Evolutionary conservation across 1,140 invertebrate species (phyloP).

Genomic region (Hestina assimilis): DNA sequence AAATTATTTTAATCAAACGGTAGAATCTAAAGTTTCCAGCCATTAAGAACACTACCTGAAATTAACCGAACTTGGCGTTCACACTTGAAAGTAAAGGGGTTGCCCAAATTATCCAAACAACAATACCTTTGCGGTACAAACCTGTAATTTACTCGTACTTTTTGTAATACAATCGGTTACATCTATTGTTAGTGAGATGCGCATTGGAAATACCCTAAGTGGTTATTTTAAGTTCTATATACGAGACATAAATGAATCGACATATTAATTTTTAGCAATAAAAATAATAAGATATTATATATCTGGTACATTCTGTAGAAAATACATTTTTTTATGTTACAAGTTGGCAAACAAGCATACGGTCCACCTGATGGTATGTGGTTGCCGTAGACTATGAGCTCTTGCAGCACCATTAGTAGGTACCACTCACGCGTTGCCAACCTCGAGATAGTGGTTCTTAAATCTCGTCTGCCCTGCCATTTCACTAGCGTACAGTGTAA

Average conservation of each 20-base stretch:
- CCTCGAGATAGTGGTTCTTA: too few species aligned
- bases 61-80: conserved; percentile 21
- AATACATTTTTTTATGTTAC: too few species aligned
- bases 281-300: too few species aligned
- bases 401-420: too few species aligned
- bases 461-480: too few species aligned
- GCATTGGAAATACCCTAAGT: conserved; percentile 12
- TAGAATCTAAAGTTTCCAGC: conserved; percentile 23
- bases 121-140: conserved; percentile 14
- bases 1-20: conserved; percentile 23
- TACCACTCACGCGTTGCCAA: too few species aligned
- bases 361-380: too few species aligned
- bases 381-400: too few species aligned
- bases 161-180: conserved; percentile 20
- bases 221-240: neutral
- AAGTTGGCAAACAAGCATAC: too few species aligned
- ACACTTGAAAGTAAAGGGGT: conserved; percentile 22
- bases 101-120: conserved; percentile 26
- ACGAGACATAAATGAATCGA: neutral
- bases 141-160: conserved; percentile 29
- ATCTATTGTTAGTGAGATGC: conserved; percentile 13
- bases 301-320: too few species aligned
- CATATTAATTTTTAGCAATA: neutral
- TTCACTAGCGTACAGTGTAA: too few species aligned
- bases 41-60: conserved; percentile 19